Conservation (phyloP, 2,797 vertebrate species). For the Alcedo quadribrachys region DNA sequence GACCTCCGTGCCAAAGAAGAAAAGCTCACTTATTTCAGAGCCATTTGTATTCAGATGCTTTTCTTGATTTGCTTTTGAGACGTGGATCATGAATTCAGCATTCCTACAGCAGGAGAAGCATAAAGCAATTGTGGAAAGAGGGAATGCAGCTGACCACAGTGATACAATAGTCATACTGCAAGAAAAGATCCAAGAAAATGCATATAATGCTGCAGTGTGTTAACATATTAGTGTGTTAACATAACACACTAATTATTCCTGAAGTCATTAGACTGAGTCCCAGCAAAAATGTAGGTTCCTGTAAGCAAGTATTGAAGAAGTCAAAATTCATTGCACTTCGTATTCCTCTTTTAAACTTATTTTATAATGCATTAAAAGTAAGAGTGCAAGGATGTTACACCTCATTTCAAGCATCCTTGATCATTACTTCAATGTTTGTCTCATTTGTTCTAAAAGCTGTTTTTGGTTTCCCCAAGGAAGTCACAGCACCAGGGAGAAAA, state of each 20-base stretch:
- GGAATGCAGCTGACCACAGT: background rate
- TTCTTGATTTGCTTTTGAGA: background rate
- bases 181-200: background rate
- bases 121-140: background rate
- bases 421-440: background rate
- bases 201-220: background rate
- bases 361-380: background rate
- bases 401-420: background rate
- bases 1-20: background rate
- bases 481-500: background rate
- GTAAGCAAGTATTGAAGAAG: background rate
- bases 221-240: too few species aligned
- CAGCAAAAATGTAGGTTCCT: background rate
- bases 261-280: background rate
- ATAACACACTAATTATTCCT: background rate
- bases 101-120: background rate
- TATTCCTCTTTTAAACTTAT: background rate
- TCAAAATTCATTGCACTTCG: background rate
- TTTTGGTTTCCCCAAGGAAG: background rate
- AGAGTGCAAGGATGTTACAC: background rate
- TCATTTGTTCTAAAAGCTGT: constrained; percentile 12
- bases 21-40: background rate
- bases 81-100: background rate
- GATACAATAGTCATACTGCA: background rate
- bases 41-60: background rate